Evolutionary conservation across 1,140 invertebrate species (phyloP).

Genomic region (Megalopta genalis): DNA sequence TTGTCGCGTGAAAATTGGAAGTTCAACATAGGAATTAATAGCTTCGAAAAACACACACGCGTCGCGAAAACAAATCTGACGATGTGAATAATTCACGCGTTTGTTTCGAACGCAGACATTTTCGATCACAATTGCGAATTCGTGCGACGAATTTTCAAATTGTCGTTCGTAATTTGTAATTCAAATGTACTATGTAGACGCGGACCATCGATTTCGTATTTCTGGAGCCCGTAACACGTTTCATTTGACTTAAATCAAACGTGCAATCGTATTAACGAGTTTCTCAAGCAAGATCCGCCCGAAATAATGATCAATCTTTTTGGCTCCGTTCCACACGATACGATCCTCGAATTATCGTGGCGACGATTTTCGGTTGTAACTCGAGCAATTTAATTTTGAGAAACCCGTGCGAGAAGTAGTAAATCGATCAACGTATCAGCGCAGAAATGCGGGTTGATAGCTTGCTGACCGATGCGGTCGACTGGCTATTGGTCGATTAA

Average conservation of each 20-base stretch:
- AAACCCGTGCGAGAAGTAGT: neutral
- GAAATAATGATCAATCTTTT: too few species aligned
- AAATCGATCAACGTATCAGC: neutral
- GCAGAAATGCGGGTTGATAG: constrained; percentile 16
- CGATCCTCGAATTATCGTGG: neutral
- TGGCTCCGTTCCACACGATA: neutral
- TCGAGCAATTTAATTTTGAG: neutral
- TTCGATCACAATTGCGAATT: neutral
- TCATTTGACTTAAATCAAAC: too few species aligned
- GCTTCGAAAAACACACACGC: too few species aligned
- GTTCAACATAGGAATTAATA: too few species aligned
- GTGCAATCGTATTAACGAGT: too few species aligned
- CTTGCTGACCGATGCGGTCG: constrained; percentile 24
- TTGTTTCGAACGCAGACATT: too few species aligned
- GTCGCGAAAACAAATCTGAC: too few species aligned
- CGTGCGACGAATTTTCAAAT: neutral
- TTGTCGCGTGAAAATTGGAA: too few species aligned
- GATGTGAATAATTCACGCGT: too few species aligned
- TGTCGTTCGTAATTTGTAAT: neutral
- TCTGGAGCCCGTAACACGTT: too few species aligned
- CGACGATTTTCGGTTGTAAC: neutral
- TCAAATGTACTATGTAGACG: neutral
- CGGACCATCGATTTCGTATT: too few species aligned
- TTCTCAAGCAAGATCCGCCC: too few species aligned
- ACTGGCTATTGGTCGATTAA: constrained; percentile 44